Evolutionary conservation across 2,888 invertebrate species (phyloP).

Genomic region (Leptopilina myrica): DNA sequence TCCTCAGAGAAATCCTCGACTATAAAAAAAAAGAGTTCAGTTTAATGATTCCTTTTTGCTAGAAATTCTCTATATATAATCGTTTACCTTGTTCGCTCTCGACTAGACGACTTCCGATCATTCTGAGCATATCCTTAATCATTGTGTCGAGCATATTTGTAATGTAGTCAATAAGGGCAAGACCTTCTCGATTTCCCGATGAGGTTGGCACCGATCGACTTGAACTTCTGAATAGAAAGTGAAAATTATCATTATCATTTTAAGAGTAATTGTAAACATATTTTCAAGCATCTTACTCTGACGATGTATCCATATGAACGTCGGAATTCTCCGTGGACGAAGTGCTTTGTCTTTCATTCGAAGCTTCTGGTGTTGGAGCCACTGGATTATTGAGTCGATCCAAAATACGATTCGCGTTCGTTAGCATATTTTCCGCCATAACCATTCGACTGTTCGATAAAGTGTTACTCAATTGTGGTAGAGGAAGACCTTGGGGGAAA

Average conservation of each 20-base stretch:
- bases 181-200: not conserved
- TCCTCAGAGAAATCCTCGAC: constrained; percentile 18
- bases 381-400: constrained; percentile 76
- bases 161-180: not conserved
- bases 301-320: constrained; percentile 48
- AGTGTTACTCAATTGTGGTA: constrained; percentile 78
- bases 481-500: constrained; percentile 73
- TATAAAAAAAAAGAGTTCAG: not conserved
- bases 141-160: no score
- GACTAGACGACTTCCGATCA: not conserved
- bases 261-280: no score
- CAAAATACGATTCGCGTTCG: constrained; percentile 75
- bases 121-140: no score
- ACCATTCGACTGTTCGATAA: constrained; percentile 78
- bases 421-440: constrained; percentile 78
- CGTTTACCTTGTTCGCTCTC: not conserved
- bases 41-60: not conserved
- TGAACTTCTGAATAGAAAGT: not conserved
- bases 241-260: no score
- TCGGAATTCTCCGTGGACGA: constrained; percentile 62
- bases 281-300: no score
- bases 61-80: not conserved
- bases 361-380: constrained; percentile 54
- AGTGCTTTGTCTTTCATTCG: constrained; percentile 65
- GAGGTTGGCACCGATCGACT: not conserved